phyloP scores from a whole-genome alignment of 2,888 invertebrate genomes.

The Incurvaria masculella region DNA sequence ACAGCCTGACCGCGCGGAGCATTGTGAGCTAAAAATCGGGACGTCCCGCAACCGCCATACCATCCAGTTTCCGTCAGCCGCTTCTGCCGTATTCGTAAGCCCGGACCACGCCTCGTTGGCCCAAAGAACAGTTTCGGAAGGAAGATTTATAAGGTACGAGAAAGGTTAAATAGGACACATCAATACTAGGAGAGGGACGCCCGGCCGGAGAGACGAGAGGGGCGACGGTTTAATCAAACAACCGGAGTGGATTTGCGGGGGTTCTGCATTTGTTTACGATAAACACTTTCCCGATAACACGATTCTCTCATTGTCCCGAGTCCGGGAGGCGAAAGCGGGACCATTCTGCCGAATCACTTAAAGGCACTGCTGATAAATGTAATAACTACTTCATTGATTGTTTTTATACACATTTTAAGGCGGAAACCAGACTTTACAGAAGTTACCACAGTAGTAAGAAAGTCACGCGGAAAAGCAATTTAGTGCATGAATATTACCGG shows the following conservation, averaged over 20 bases:
- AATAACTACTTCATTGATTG: too few relatives aligned
- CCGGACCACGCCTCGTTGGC: neutral
- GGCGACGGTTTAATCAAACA: neutral
- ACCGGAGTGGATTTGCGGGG: neutral
- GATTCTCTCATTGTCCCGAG: neutral
- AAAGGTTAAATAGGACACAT: neutral
- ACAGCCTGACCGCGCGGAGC: too few relatives aligned
- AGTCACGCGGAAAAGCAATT: too few relatives aligned
- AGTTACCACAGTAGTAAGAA: too few relatives aligned
- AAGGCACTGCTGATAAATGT: too few relatives aligned
- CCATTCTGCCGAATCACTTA: too few relatives aligned
- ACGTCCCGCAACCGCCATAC: neutral
- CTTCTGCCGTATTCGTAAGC: neutral
- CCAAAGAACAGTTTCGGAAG: neutral
- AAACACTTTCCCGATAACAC: neutral
- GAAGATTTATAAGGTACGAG: neutral
- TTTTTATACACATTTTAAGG: too few relatives aligned
- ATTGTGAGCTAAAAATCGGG: too few relatives aligned
- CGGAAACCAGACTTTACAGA: too few relatives aligned
- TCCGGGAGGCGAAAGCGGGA: too few relatives aligned
- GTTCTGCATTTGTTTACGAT: neutral
- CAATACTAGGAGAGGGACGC: neutral
- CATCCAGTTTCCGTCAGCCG: neutral
- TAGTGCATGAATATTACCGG: too few relatives aligned
- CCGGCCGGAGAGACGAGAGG: neutral